Base-by-base conservation (phyloP, 2,797 vertebrate genomes). In the Poecilia gillii region DNA sequence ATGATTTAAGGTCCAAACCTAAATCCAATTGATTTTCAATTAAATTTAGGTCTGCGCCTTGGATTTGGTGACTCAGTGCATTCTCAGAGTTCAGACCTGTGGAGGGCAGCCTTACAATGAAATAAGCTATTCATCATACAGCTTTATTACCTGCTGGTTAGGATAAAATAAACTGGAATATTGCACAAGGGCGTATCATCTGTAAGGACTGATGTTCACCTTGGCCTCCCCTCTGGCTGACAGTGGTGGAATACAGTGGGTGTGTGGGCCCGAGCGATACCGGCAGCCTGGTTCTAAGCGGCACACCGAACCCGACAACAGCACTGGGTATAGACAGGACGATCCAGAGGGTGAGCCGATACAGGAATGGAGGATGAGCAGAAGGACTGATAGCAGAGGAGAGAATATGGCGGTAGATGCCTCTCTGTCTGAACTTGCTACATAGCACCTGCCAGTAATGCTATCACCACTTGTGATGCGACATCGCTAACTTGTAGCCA, bases 261-360 rank as follows among this genome's bases (percentile, higher is more conserved):
- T 81, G 85, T 86, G 80, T 77, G 72, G 85, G 87, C 81, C 82
- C 41, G 79, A 84, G 89, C 89, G 85, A 88, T 77, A 87, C 92
- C 87, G 86, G 90, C 88, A 90, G 94, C 90, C 93, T 90, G 92
- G 93, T 89, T 89, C 91, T 76, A 64, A 89, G 87, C n/a, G 80
- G 91, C 91, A 93, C 89, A 87, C 82, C 85, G 75, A 85, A 81
- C 78, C 85, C 75, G 39, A 80, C 64, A 89, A 80, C 82, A 55
- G 81, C 68, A 78, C 77, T 78, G 59, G 74, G 81, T 81, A 80
- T 71, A 77, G 83, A 51, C 49, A 82, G 71, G 83, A 80, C 71
- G 45, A 68, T 80, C 81, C 79, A 71, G 85, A 76, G 81, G 45
- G 45, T 87, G 90, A 90, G 84, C 77, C 81, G 87, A 84, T 78